phyloP scores from a whole-genome alignment of 1,140 invertebrate species.

The Drosophila lacertosa region DNA sequence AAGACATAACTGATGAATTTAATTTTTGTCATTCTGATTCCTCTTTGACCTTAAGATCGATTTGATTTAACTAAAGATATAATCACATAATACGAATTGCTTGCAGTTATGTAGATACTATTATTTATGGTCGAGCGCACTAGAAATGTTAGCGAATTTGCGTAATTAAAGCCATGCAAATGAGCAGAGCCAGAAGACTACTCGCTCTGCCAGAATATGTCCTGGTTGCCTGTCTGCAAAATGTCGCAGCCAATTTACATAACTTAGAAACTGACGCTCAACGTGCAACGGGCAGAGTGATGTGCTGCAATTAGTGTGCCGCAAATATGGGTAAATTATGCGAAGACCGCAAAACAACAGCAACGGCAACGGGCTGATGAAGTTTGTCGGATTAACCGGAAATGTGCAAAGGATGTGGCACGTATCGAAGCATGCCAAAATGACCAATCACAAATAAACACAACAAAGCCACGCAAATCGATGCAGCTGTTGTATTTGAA shows the following conservation, averaged over 20 bases:
- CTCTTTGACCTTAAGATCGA: too few relatives aligned
- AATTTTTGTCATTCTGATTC: too few relatives aligned
- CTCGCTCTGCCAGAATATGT: neutral
- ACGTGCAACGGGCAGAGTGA: conserved; percentile 19
- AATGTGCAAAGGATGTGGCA: conserved; percentile 54
- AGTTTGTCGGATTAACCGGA: conserved; percentile 32
- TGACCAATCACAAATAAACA: neutral
- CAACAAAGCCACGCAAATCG: conserved; percentile 28
- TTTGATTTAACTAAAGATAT: too few relatives aligned
- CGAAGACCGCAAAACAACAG: conserved; percentile 4
- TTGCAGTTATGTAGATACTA: conserved; percentile 1
- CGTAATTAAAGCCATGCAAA: conserved; percentile 59
- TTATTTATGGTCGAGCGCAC: conserved; percentile 11
- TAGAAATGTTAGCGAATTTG: conserved; percentile 46
- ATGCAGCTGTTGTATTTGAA: neutral
- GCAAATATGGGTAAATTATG: conserved; percentile 44
- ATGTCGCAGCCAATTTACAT: conserved; percentile 54
- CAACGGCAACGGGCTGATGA: conserved; percentile 6
- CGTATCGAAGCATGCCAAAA: conserved; percentile 37
- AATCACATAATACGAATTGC: neutral
- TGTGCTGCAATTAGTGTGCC: conserved; percentile 58
- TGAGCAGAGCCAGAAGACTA: conserved; percentile 17
- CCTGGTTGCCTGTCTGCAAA: conserved; percentile 18
- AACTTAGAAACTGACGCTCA: conserved; percentile 38
- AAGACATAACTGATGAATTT: too few relatives aligned